Conservation (phyloP, 1,140 invertebrate genomes). For the Ooceraea biroi region DNA sequence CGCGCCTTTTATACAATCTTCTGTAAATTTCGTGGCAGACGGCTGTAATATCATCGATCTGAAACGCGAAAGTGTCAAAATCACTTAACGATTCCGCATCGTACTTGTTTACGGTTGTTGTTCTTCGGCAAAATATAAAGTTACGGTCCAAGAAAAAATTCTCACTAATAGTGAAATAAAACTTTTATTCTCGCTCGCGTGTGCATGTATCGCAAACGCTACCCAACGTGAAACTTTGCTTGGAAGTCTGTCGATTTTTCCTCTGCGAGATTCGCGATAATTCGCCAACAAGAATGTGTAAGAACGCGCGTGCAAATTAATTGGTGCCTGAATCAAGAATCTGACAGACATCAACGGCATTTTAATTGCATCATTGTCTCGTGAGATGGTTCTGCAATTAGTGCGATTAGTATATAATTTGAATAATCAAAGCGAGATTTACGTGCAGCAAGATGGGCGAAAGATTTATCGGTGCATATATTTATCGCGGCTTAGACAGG, state of each 20-base stretch:
- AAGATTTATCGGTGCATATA: constrained; percentile 58
- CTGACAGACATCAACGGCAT: constrained; percentile 28
- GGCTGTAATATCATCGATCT: constrained; percentile 13
- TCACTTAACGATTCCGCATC: background rate
- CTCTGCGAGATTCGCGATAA: constrained; percentile 36
- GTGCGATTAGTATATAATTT: constrained; percentile 56
- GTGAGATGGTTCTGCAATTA: constrained; percentile 52
- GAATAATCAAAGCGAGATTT: constrained; percentile 39
- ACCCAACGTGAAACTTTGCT: background rate
- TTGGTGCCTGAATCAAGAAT: constrained; percentile 51
- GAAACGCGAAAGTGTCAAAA: constrained; percentile 1
- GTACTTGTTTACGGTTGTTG: constrained; percentile 14
- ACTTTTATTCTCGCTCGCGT: constrained; percentile 7
- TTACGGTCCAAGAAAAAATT: background rate
- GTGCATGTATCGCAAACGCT: background rate
- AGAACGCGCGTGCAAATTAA: constrained; percentile 53
- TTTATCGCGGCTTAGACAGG: constrained; percentile 29
- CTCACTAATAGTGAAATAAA: background rate
- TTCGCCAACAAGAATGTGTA: constrained; percentile 46
- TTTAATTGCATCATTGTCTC: constrained; percentile 63
- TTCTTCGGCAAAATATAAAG: constrained; percentile 18
- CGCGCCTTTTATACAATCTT: background rate
- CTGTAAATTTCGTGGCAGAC: background rate
- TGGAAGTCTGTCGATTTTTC: constrained; percentile 29
- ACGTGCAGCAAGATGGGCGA: constrained; percentile 21